Conservation (phyloP, 2,113 vertebrate genomes). For the Oryzias melastigma region DNA sequence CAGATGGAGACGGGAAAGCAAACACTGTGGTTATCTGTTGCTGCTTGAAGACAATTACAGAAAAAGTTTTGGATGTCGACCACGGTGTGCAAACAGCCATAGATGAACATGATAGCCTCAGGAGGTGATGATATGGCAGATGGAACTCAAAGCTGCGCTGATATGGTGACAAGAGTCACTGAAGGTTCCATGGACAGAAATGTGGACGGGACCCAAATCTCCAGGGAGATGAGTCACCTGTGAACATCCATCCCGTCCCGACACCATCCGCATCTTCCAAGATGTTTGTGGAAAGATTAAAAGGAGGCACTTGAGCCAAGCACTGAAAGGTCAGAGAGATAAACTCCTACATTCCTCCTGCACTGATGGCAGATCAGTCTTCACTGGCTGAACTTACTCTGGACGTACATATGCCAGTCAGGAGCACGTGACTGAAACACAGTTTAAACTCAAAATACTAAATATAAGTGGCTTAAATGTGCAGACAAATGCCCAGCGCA, state of each 20-base stretch:
- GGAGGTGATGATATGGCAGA: constrained; percentile 1
- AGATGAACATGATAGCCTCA: not conserved
- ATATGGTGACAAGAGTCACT: constrained; percentile 15
- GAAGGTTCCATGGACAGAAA: constrained; percentile 19
- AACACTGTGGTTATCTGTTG: constrained; percentile 16
- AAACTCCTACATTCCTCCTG: constrained; percentile 44
- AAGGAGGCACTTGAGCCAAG: constrained; percentile 34
- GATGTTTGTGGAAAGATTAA: constrained; percentile 23
- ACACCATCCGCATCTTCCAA: constrained; percentile 25
- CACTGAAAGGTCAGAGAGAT: constrained; percentile 46
- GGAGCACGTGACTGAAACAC: not conserved
- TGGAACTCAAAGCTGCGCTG: constrained; percentile 1
- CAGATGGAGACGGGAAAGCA: constrained; percentile 12
- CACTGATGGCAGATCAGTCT: constrained; percentile 43
- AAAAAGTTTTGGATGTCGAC: not conserved
- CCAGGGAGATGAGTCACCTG: constrained; percentile 23
- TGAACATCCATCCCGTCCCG: constrained; percentile 20
- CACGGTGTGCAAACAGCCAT: not conserved
- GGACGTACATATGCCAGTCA: constrained; percentile 11
- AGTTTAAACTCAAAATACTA: not conserved
- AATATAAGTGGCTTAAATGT: constrained; percentile 3
- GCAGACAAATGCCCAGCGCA: not conserved
- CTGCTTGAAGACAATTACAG: not conserved
- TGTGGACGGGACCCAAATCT: constrained; percentile 8
- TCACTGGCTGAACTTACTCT: constrained; percentile 26